Conservation (phyloP, 2,888 invertebrate species). For the Andrena fulva region DNA sequence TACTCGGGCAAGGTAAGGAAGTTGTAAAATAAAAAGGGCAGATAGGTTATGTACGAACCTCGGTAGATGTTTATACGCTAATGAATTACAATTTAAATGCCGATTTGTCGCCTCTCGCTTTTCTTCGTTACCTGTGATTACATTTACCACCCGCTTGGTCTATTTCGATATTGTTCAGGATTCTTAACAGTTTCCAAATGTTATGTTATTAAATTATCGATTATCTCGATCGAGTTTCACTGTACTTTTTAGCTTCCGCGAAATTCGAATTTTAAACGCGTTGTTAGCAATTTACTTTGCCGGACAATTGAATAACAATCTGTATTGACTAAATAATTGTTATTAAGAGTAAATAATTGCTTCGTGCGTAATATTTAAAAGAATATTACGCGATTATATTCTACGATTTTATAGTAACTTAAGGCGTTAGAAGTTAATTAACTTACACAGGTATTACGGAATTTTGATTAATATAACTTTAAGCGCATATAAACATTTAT, state of each 20-base stretch:
- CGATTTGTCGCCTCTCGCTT: background rate
- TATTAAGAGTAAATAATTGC: background rate
- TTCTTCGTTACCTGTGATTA: background rate
- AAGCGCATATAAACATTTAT: background rate
- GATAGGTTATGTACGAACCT: constrained; percentile 27
- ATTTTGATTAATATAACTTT: background rate
- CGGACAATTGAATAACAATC: background rate
- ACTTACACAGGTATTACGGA: background rate
- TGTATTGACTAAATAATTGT: background rate
- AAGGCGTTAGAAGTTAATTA: background rate
- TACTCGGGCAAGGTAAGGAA: constrained; percentile 35
- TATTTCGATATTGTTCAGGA: background rate
- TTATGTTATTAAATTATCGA: background rate
- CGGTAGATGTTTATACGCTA: background rate
- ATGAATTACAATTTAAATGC: background rate
- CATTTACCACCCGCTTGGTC: background rate
- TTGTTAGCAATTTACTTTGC: background rate
- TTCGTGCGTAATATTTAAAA: background rate
- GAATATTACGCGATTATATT: background rate
- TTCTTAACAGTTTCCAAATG: background rate
- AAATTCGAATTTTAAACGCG: background rate
- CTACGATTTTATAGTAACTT: background rate
- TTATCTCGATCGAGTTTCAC: background rate
- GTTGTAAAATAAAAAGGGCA: background rate
- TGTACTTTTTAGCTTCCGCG: background rate